Base-by-base conservation (phyloP, 2,113 vertebrate genomes). In the Muntiacus muntjak region DNA sequence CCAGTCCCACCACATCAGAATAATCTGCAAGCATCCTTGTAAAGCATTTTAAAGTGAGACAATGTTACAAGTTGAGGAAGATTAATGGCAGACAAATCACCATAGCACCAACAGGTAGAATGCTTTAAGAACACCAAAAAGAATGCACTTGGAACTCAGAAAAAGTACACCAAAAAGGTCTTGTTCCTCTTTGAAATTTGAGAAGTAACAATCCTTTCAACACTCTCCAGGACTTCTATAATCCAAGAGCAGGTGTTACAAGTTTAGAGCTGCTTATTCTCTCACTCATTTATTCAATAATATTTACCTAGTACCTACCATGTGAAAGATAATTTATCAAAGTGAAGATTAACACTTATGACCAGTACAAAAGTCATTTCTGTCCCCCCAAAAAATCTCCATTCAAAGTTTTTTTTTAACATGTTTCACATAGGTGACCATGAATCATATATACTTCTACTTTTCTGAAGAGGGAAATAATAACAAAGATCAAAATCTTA, bases 131-230 rank as follows among this genome's bases (percentile, higher is more conserved):
- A 74, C 21, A 47, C 47, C 36, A 60, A 84, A 89, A 28, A 82
- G 55, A 97, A 94, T 62, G 36, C 79, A 57, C 47, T 85, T 81
- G 14, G 50, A 96, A 60, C 25, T 89, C 82, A 88, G 64, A 79
- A 84, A 94, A 96, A 5, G 23, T 6, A 81, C 33, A 83, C 13
- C 7, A 47, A 83, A 97, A 96, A 84, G 62, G 1, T 67, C 36
- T 54, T 92, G 52, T n/a, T 96, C 26, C 30, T 94, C 45, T 93
- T 60, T 84, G 74, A 93, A 94, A 94, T 94, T 23, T 94, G 62
- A 97, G 45, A 40, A 28, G 30, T 26, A 92, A 47, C 19, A 87
- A 87, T 50, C 50, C 17, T 19, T 78, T 58, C 76, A 62, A 50
- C 26, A 21, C 2, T 89, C 57, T 50, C 50, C 16, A 95, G 57